Conservation (phyloP, 2,797 vertebrate species). For the Peromyscus melanophrys region DNA sequence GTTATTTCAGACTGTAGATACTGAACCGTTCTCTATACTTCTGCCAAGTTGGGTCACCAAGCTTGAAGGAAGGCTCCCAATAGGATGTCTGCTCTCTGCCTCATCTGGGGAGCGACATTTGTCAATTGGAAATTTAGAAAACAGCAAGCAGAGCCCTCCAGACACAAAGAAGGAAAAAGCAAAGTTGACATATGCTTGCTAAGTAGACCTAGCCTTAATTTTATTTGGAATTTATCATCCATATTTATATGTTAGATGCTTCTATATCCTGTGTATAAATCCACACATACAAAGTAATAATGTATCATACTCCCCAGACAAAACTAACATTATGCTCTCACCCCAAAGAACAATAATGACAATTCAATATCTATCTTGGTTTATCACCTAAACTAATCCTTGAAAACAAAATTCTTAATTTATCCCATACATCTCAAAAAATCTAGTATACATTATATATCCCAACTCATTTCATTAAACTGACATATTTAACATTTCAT, state of each 20-base stretch:
- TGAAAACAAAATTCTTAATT: conserved; percentile 63
- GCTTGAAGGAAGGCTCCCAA: conserved; percentile 68
- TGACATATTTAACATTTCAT: background rate
- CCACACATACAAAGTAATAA: background rate
- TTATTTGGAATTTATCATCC: conserved; percentile 64
- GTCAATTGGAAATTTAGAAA: conserved; percentile 70
- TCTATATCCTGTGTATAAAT: background rate
- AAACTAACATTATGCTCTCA: background rate
- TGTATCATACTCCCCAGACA: background rate
- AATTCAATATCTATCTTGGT: conserved; percentile 25
- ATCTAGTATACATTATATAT: background rate
- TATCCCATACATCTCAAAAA: background rate
- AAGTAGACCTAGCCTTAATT: background rate
- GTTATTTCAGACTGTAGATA: conserved; percentile 48
- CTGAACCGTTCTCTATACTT: background rate
- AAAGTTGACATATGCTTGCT: background rate
- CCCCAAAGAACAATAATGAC: background rate
- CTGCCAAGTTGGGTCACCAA: conserved; percentile 14
- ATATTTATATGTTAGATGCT: conserved; percentile 21
- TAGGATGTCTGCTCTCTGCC: conserved; percentile 63
- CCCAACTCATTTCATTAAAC: conserved; percentile 47
- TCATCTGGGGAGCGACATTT: conserved; percentile 56
- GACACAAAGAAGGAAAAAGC: conserved; percentile 45
- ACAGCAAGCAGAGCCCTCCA: conserved; percentile 49
- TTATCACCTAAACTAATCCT: conserved; percentile 33